Percentiles rank a stretch among this genome's conserved stretches.
Conservation (phyloP, 2,888 invertebrate species). For the Nymphalis urticae region DNA sequence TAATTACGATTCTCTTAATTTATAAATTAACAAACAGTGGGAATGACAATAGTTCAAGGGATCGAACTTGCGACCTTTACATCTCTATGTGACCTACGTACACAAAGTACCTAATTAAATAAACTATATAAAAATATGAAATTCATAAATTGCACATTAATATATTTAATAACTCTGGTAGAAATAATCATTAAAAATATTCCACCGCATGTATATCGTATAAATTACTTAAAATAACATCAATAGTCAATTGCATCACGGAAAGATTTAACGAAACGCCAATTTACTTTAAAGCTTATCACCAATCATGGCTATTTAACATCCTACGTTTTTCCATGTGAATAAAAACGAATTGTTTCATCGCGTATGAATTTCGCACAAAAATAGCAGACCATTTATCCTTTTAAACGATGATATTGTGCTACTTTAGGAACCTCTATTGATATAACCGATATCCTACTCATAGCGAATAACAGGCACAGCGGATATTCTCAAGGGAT, state of each 20-base stretch:
- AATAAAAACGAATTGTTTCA: slow-evolving; percentile 11
- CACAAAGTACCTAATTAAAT: too few species aligned
- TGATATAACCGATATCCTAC: too few species aligned
- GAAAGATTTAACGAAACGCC: slow-evolving; percentile 9
- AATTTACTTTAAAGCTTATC: slow-evolving; percentile 21
- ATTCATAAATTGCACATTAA: not conserved
- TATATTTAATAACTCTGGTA: not conserved
- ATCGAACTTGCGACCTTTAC: too few species aligned
- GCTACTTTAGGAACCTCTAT: too few species aligned
- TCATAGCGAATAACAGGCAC: too few species aligned
- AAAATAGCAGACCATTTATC: slow-evolving; percentile 1
- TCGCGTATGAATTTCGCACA: not conserved
- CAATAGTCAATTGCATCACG: slow-evolving; percentile 6
- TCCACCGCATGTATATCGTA: not conserved
- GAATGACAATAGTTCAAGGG: too few species aligned
- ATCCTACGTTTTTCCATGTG: slow-evolving; percentile 10
- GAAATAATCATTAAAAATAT: not conserved
- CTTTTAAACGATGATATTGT: not conserved
- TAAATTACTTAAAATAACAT: not conserved
- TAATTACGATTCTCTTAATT: too few species aligned
- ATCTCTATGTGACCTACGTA: not conserved
- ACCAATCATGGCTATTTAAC: slow-evolving; percentile 3
- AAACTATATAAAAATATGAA: not conserved
- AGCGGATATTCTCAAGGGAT: too few species aligned
- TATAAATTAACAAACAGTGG: too few species aligned